Base-by-base conservation (phyloP, 2,888 invertebrate species). In the Drosophila seclusa region DNA sequence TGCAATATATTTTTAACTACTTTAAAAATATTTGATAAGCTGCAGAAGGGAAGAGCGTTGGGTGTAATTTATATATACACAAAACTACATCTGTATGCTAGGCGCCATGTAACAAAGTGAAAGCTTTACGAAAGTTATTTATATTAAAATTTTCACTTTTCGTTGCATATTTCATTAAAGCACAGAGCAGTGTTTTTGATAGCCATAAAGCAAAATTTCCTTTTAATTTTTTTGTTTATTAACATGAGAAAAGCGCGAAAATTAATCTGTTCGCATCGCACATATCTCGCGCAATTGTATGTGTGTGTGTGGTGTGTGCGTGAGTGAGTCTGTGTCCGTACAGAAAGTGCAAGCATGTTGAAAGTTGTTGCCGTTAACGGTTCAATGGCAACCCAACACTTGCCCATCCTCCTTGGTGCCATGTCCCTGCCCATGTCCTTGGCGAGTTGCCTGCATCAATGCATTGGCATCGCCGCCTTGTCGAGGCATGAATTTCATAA, bases 81-180 rank as follows among this genome's bases (percentile, higher is more conserved):
- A 52, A 18, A 18, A 38, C 36, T 27, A 36, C 4, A 27, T 38
- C 13, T 36, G 36, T 45, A 24, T 24, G 45, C 45, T 45, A 24
- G 45, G 21, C 2, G 6, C 11, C 27, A 32, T 34, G 1, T 53
- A 40, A 61, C 78, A 76, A 76, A 76, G 76, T 78, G 74, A 76
- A 73, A 78, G 75, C 76, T 53, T 54, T 6, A 42, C 60, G 57
- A 24, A 69, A 84, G 83, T 78, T 73, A 88, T 88, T 84, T 83
- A 81, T 88, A 84, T 84, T 84, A 86, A 84, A 86, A 86, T 68
- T 77, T 76, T 62, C 70, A 79, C 76, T 77, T 89, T 81, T 76
- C 52, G 52, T 29, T 60, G 52, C 62, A 84, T 67, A 66, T 68
- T 78, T 76, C 69, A 76, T 61, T 61, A 70, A 27, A 11, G 59